Evolutionary conservation across 2,888 invertebrate species (phyloP).

Genomic region (Chloromyia formosa): DNA sequence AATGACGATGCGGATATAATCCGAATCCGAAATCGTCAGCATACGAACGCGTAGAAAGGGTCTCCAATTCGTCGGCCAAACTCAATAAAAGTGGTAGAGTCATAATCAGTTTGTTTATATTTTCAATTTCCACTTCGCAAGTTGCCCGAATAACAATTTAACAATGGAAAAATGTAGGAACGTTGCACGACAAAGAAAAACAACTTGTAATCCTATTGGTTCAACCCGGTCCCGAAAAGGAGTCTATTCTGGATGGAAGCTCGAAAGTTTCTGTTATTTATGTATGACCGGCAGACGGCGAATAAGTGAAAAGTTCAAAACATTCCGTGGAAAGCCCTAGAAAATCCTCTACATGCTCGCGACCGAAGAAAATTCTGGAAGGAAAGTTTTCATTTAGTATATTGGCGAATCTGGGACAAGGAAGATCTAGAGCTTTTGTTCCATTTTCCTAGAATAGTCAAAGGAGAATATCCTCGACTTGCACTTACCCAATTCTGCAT

Average conservation of each 20-base stretch:
- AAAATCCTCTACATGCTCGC: background rate
- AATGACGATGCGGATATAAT: conserved; percentile 32
- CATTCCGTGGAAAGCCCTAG: conserved; percentile 12
- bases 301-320: background rate
- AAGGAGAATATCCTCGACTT: too few relatives aligned
- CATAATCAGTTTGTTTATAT: conserved; percentile 54
- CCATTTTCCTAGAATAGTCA: background rate
- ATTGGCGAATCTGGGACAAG: background rate
- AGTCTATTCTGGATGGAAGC: conserved; percentile 8
- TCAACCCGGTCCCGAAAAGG: background rate
- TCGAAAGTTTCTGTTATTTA: conserved; percentile 27
- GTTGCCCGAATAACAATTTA: background rate
- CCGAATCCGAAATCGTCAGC: conserved; percentile 54
- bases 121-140: background rate
- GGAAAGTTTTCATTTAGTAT: background rate
- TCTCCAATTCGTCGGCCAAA: conserved; percentile 63
- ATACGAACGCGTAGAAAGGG: conserved; percentile 61
- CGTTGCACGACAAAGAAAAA: conserved; percentile 1
- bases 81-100: conserved; percentile 62
- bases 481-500: too few relatives aligned
- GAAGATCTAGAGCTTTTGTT: background rate
- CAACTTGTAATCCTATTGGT: background rate
- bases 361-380: background rate
- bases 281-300: background rate
- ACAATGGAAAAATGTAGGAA: too few relatives aligned